Evolutionary conservation across 2,888 invertebrate species (phyloP).

Genomic region (Melanargia galathea): DNA sequence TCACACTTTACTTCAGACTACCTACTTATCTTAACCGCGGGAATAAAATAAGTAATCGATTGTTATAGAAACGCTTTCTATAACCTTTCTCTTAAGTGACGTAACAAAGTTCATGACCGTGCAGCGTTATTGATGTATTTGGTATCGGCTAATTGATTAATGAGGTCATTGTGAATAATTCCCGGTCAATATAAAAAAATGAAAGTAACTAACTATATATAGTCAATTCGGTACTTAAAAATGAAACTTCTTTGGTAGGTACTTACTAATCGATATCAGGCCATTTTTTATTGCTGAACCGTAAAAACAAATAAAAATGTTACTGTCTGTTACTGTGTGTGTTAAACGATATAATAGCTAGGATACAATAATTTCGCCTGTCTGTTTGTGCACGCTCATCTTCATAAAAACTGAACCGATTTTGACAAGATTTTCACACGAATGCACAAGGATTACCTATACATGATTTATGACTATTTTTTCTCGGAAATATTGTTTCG

Average conservation of each 20-base stretch:
- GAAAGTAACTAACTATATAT: neutral
- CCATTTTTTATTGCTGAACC: no score
- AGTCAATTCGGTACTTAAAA: neutral
- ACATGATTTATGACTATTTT: no score
- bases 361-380: no score
- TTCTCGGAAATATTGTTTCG: no score
- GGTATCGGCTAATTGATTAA: neutral
- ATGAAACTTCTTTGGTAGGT: no score
- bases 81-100: slow-evolving; percentile 24
- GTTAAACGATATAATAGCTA: no score
- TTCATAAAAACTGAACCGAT: no score
- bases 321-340: no score
- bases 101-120: slow-evolving; percentile 31
- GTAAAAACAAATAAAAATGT: no score
- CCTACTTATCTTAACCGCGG: slow-evolving; percentile 4
- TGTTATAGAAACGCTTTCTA: slow-evolving; percentile 21
- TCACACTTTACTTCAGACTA: neutral
- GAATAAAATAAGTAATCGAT: slow-evolving; percentile 8
- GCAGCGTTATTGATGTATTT: slow-evolving; percentile 33
- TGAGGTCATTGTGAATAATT: slow-evolving; percentile 1
- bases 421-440: no score
- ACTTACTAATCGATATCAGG: neutral
- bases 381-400: no score
- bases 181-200: neutral
- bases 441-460: no score